These are phyloP conservation scores for Gulo gulo DNA, from an alignment of 2,113 vertebrate species.

Conservation along the genomic window DNA sequence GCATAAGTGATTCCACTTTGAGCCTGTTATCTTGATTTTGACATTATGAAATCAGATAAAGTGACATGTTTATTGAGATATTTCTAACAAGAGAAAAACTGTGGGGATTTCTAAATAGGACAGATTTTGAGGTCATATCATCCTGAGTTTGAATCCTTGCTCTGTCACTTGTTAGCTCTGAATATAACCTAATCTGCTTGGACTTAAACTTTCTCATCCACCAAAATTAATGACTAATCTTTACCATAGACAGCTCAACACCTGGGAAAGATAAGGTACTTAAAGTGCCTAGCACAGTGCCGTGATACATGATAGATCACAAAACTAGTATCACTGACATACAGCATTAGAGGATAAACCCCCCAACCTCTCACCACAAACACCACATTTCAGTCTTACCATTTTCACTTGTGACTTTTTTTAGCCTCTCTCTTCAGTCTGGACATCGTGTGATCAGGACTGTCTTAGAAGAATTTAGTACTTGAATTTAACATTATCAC, in stretches of 20 bases:
- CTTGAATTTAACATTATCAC: neutral
- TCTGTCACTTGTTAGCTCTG: neutral
- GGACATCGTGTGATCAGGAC: neutral
- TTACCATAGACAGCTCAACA: neutral
- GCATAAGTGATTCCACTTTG: neutral
- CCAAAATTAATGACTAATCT: neutral
- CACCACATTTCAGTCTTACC: neutral
- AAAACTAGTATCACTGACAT: neutral
- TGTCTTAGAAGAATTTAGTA: neutral
- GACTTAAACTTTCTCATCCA: neutral
- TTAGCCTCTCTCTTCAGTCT: neutral
- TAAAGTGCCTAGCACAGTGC: neutral
- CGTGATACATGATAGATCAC: neutral
- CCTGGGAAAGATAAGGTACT: neutral
- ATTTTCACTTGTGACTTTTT: neutral
- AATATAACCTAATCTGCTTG: neutral
- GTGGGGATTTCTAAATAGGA: neutral
- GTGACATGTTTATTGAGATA: neutral
- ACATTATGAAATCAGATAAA: neutral
- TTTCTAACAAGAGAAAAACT: neutral
- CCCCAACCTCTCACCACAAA: neutral
- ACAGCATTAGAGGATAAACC: neutral
- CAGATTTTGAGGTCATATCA: neutral
- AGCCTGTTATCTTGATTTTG: neutral
- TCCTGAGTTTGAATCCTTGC: neutral